Percentiles rank a stretch among this genome's conserved stretches.
phyloP scores from a whole-genome alignment of 2,797 vertebrate genomes.

The Falco novaeseelandiae region DNA sequence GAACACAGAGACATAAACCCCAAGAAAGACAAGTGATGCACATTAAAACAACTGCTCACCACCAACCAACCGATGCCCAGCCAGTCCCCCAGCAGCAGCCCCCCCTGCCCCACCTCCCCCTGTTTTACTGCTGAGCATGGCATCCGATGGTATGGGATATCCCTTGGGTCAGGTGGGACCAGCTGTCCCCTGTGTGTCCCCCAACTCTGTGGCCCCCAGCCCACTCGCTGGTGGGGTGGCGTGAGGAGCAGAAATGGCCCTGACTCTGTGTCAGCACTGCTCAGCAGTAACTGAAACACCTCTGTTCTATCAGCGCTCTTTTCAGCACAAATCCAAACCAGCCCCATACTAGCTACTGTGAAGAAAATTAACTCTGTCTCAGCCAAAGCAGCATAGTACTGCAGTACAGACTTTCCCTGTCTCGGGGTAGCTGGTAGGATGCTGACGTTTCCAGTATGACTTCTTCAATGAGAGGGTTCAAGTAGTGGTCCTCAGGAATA shows the following conservation, averaged over 20 bases:
- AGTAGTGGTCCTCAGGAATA: not conserved
- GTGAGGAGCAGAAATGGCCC: not conserved
- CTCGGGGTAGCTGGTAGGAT: not conserved
- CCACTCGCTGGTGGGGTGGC: not conserved
- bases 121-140: not conserved
- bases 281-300: not conserved
- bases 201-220: not conserved
- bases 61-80: not conserved
- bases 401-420: not conserved
- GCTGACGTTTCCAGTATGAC: not conserved
- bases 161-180: not conserved
- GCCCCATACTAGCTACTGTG: not conserved
- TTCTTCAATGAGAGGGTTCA: not conserved
- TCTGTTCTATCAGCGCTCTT: not conserved
- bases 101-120: fast-evolving
- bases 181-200: not conserved
- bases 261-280: not conserved
- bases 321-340: not conserved
- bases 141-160: not conserved
- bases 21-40: not conserved
- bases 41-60: not conserved
- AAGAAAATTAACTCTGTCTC: not conserved
- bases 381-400: not conserved
- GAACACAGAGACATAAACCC: not conserved
- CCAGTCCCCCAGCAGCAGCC: not conserved